A percentile compares a stretch with the other conserved stretches of the same genome.
These are phyloP conservation scores for Tachina grossa DNA, from an alignment of 2,888 invertebrate species.

Conservation along the genomic window DNA sequence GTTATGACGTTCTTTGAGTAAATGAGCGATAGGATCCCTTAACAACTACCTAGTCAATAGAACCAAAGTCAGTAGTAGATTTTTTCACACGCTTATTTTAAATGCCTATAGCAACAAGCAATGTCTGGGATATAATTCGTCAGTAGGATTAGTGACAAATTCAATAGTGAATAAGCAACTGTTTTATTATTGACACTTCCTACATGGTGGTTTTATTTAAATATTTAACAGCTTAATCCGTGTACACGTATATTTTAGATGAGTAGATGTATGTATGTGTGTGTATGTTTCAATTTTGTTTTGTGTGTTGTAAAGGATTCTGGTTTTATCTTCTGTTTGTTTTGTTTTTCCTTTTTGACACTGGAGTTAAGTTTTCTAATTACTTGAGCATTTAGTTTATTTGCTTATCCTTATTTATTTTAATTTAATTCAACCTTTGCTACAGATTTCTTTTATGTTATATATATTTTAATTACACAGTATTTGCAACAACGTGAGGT, in stretches of 20 bases:
- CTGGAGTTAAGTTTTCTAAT: constrained; percentile 50
- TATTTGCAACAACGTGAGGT: background rate
- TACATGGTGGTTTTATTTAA: background rate
- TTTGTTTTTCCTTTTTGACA: background rate
- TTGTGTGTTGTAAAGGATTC: background rate
- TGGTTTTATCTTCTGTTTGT: background rate
- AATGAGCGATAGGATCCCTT: too few relatives aligned
- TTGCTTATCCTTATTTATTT: constrained; percentile 4
- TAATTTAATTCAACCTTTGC: background rate
- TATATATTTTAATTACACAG: background rate
- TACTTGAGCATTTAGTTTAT: constrained; percentile 43
- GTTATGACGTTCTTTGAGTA: too few relatives aligned
- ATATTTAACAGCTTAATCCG: background rate
- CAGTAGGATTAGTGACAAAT: too few relatives aligned
- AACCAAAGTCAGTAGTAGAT: too few relatives aligned
- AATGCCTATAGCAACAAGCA: too few relatives aligned
- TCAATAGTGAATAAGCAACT: too few relatives aligned
- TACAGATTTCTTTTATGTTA: background rate
- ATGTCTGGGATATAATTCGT: too few relatives aligned
- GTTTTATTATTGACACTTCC: too few relatives aligned
- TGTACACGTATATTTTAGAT: background rate
- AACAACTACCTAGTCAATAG: too few relatives aligned
- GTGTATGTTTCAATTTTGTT: too few relatives aligned
- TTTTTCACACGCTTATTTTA: too few relatives aligned
- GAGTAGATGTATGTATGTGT: background rate